Conservation (phyloP, 2,797 vertebrate species). For the Myripristis jacobus region DNA sequence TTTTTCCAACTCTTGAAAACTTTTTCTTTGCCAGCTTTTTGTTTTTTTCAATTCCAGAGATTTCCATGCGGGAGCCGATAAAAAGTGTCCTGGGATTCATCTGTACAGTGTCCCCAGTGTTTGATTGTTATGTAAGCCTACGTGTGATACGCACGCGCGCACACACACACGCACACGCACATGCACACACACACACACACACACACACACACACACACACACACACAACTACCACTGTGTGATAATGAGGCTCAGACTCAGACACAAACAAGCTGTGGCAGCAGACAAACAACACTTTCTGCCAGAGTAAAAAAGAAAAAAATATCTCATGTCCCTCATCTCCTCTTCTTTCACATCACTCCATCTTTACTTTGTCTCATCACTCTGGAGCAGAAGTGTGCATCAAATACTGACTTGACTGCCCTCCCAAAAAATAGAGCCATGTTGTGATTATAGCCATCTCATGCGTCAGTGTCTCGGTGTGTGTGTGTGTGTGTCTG, state of each 20-base stretch:
- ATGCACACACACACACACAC: constrained; percentile 12
- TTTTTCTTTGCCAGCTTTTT: constrained; percentile 45
- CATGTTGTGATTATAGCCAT: constrained; percentile 62
- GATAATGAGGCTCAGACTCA: constrained; percentile 65
- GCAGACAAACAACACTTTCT: constrained; percentile 72
- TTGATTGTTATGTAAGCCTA: constrained; percentile 69
- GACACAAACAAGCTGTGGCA: constrained; percentile 73
- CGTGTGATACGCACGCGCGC: constrained; percentile 44
- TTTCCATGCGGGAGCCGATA: constrained; percentile 39
- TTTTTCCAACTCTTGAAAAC: constrained; percentile 25
- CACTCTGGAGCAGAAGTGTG: constrained; percentile 45
- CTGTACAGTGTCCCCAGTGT: constrained; percentile 57
- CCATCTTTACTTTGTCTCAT: constrained; percentile 62
- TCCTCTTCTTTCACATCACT: constrained; percentile 67
- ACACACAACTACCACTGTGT: constrained; percentile 31
- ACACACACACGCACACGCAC: constrained; percentile 25
- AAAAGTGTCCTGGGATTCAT: constrained; percentile 56
- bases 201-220: constrained; percentile 7
- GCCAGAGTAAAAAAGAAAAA: background rate
- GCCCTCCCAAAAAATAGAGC: constrained; percentile 39
- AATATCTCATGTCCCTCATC: constrained; percentile 51
- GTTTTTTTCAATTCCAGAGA: constrained; percentile 44
- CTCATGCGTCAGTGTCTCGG: constrained; percentile 54
- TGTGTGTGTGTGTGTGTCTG: constrained; percentile 14
- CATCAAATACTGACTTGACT: constrained; percentile 57